phyloP scores from a whole-genome alignment of 2,888 invertebrate species.

The Argyresthia goedartella region DNA sequence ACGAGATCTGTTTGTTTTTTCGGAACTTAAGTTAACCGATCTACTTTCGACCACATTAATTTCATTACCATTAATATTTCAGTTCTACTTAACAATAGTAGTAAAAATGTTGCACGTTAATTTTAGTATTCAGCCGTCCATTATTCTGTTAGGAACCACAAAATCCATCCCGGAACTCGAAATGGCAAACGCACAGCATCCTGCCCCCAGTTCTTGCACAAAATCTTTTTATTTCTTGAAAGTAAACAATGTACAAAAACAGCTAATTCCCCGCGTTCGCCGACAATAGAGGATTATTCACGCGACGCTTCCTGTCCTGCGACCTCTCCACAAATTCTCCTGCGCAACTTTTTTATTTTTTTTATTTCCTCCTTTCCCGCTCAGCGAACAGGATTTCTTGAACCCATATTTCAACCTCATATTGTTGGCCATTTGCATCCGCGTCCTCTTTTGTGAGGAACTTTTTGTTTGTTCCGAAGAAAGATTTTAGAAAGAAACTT shows the following conservation, averaged over 20 bases:
- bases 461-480: conserved; percentile 4
- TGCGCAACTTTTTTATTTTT: conserved; percentile 49
- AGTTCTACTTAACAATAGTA: too few relatives aligned
- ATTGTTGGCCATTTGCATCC: conserved; percentile 34
- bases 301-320: conserved; percentile 54
- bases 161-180: too few relatives aligned
- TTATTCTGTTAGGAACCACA: too few relatives aligned
- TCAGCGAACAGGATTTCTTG: conserved; percentile 60
- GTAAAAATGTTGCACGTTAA: too few relatives aligned
- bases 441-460: background rate
- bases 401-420: conserved; percentile 69
- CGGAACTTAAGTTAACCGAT: too few relatives aligned
- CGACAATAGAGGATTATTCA: conserved; percentile 54
- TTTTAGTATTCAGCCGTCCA: too few relatives aligned
- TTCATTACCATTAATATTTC: too few relatives aligned
- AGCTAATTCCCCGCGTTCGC: conserved; percentile 16
- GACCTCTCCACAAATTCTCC: background rate
- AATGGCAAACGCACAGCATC: too few relatives aligned
- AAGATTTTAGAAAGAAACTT: background rate
- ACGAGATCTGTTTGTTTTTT: too few relatives aligned
- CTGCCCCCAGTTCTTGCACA: too few relatives aligned
- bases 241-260: conserved; percentile 21
- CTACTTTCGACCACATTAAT: too few relatives aligned
- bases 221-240: conserved; percentile 21
- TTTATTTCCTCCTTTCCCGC: conserved; percentile 53